phyloP scores from a whole-genome alignment of 1,140 invertebrate species.

The Pachypsylla venusta region DNA sequence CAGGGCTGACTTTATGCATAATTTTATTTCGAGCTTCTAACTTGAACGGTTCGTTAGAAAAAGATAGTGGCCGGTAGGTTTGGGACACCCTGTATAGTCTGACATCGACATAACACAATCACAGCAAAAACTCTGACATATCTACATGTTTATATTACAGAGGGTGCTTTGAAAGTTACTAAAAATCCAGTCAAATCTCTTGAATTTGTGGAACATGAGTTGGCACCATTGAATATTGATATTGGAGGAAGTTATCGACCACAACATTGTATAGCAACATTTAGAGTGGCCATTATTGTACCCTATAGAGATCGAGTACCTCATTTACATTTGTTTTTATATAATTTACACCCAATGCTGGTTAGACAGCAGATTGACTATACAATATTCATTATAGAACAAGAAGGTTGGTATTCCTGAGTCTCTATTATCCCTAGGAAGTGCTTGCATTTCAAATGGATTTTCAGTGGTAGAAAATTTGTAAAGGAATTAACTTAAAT shows the following conservation, averaged over 20 bases:
- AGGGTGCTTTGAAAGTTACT: constrained; percentile 19
- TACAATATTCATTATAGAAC: constrained; percentile 89
- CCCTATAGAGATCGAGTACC: constrained; percentile 71
- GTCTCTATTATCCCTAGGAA: no score
- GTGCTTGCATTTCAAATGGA: no score
- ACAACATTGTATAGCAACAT: constrained; percentile 49
- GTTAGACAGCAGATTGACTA: constrained; percentile 84
- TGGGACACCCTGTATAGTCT: no score
- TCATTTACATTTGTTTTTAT: constrained; percentile 67
- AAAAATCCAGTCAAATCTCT: constrained; percentile 15
- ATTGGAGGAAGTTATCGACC: constrained; percentile 65
- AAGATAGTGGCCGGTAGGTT: no score
- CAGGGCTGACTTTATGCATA: no score
- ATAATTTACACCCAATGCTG: constrained; percentile 81
- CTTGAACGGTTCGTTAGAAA: no score
- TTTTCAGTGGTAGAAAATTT: no score
- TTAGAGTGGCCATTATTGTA: constrained; percentile 75
- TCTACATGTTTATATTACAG: constrained; percentile 15
- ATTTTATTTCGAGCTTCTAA: no score
- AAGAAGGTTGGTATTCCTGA: constrained; percentile 45
- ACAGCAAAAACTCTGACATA: no score
- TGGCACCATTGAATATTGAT: constrained; percentile 28
- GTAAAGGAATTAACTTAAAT: no score
- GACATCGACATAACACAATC: no score
- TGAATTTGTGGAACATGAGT: constrained; percentile 15